Evolutionary conservation across 2,113 vertebrate genomes (phyloP).

Genomic region (Parus major): DNA sequence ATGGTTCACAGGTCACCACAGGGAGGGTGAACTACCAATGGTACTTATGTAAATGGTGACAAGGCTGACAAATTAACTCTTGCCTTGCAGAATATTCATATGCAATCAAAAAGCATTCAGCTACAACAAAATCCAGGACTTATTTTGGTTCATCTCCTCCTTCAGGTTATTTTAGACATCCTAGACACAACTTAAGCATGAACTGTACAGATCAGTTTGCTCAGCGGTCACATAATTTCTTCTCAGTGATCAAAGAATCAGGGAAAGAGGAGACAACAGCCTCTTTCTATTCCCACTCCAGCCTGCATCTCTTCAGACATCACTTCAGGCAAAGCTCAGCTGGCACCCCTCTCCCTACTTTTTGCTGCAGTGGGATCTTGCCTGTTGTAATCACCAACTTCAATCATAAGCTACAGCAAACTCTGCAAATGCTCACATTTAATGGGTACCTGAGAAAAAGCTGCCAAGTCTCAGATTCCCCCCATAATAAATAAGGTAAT

Average conservation of each 20-base stretch:
- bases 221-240: neutral
- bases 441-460: neutral
- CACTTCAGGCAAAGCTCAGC: neutral
- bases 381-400: neutral
- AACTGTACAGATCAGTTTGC: neutral
- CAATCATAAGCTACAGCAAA: neutral
- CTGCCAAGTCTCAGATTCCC: neutral
- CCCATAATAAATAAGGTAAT: neutral
- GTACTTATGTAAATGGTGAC: accelerated
- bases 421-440: neutral
- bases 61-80: neutral
- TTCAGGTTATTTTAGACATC: neutral
- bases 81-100: neutral
- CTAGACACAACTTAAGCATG: neutral
- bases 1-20: accelerated
- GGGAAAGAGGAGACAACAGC: neutral
- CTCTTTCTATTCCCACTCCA: neutral
- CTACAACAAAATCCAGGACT: neutral
- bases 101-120: neutral
- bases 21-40: neutral
- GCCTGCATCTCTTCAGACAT: neutral
- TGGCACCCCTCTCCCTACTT: neutral
- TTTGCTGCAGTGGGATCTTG: neutral
- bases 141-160: neutral
- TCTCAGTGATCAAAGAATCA: neutral